A percentile compares a stretch with the other conserved stretches of the same genome.
These are phyloP conservation scores for Lasaia peninsularis DNA, from an alignment of 1,140 invertebrate species.

Conservation along the genomic window DNA sequence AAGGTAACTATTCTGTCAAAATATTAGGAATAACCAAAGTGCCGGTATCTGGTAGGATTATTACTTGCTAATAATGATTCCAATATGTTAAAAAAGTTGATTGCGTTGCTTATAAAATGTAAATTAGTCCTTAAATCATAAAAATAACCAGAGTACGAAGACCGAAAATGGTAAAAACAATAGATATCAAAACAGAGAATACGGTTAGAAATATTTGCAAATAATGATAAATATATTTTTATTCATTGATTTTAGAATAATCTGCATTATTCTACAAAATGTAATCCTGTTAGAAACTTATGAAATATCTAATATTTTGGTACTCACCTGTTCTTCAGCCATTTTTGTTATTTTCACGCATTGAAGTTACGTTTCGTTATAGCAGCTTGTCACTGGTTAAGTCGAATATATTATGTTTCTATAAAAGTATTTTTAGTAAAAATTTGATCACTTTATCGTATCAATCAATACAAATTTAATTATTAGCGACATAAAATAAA, in stretches of 20 bases:
- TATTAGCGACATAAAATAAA: no score
- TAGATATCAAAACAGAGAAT: neutral
- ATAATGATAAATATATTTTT: neutral
- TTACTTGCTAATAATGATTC: neutral
- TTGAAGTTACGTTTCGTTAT: conserved; percentile 61
- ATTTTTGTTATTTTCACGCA: conserved; percentile 75
- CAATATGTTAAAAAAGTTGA: neutral
- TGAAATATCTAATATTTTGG: conserved; percentile 61
- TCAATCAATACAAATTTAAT: no score
- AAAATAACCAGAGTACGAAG: neutral
- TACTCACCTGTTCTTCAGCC: conserved; percentile 74
- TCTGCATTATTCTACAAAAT: neutral
- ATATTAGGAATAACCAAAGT: conserved; percentile 51
- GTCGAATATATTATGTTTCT: no score
- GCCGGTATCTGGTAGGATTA: conserved; percentile 34
- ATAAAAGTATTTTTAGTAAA: no score
- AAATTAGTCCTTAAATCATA: neutral
- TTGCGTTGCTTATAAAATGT: neutral
- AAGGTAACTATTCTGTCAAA: conserved; percentile 30
- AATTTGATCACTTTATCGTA: no score
- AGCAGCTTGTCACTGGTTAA: neutral
- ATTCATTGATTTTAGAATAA: neutral
- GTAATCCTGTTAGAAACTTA: conserved; percentile 53
- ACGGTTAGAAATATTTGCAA: neutral
- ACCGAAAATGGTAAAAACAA: neutral